Base-by-base conservation (phyloP, 2,888 invertebrate species). In the Chelonus formosanus region DNA sequence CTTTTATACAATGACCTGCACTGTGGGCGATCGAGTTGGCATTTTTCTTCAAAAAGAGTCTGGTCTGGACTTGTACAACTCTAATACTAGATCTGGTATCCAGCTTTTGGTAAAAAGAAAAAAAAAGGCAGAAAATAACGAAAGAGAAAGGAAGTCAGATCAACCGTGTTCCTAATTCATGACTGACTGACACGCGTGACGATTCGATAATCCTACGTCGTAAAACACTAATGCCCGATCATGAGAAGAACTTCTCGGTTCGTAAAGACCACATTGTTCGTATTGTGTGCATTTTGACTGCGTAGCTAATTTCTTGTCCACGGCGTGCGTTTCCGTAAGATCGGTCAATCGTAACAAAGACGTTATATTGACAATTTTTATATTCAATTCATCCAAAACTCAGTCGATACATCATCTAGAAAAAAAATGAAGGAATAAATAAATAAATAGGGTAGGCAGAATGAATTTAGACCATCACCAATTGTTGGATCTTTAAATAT, bases 211-310 rank as follows among this genome's bases (percentile, higher is more conserved):
- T 77, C 62, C 63, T 53, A 67, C 70, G 76, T 81, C 75, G 79
- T 82, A 81, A 83, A 82, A 80, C 79, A 80, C 82, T 83, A 83
- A 83, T 83, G 75, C 71, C 76, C 78, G 78, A 82, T 83, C 77
- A 80, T 79, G 78, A 80, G 79, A 73, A 77, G 73, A 73, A 71
- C 70, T 70, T 68, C 71, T 67, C 70, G 63, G 63, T 68, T 65
- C 56, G 59, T 68, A 67, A 66, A 72, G 71, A 64, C 67, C 63
- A 74, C 66, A 74, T 73, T 75, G 74, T 73, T 63, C 66, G 67
- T 71, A 75, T 77, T 76, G 73, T 75, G 69, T 66, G 52, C 60
- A 66, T 72, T 73, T 67, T 69, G 71, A 73, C 70, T 63, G 72
- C 77, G 77, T 71, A 70, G 71, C 76, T 74, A 77, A 77, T 77